Evolutionary conservation across 2,113 vertebrate species (phyloP), one percentile per base, ranked within the genome.

Genomic region (Oxygymnocypris stewartii): DNA sequence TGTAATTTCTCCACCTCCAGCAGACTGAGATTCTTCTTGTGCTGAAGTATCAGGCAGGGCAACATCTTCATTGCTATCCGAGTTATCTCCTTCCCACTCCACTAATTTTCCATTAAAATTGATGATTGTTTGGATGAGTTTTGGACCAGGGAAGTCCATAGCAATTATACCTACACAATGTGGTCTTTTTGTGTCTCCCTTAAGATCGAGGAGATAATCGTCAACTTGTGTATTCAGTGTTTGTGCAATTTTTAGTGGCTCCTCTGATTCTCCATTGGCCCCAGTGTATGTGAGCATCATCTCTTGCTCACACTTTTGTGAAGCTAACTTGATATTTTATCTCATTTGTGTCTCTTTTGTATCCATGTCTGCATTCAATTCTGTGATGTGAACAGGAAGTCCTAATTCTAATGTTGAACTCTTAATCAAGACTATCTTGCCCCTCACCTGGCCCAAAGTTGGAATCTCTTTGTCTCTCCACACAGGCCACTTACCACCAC

Each of bases 161-260:
- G 88, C 90, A 2, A 94, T 40, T 14, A 94, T 84, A 2, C 94
- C 93, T 4, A 94, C 74, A 54, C 94, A 94, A 0, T 86, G 74
- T 42, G 16, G 6, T 13, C 85, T 89, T 7, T 0, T 0, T 0
- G 47, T 67, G 1, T 0, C 86, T 6, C 6, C 54, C 0, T 18
- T 14, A 8, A 89, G 86, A 44, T 82, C 2, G 3, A 76, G 3
- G 10, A 93, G 40, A 8, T 91, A 78, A 4, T 84, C 0, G 10
- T 44, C 18, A 6, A 93, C 54, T 18, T 89, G 65, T 1, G 13
- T 1, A 37, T 94, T 94, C 0, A 92, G 20, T 0, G 0, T 37
- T 61, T 35, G 14, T 6, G 92, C 92, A 35, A 90, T 7, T 0
- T 0, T 59, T 51, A 87, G 86, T 0, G 89, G 89, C 6, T 0